Base-by-base conservation (phyloP, 2,888 invertebrate species). In the Acanthococcus lagerstroemiae region DNA sequence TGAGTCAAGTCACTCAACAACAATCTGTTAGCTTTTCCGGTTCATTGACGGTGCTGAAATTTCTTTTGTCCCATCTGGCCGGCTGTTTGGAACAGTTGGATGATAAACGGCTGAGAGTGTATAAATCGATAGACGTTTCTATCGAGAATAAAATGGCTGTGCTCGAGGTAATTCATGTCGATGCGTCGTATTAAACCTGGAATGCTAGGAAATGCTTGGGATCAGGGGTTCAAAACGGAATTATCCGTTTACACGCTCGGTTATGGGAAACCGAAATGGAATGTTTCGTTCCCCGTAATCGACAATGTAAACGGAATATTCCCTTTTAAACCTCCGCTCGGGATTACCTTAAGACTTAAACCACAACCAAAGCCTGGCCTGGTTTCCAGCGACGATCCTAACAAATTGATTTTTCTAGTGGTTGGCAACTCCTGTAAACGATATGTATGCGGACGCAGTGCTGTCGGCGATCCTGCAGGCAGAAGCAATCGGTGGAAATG, bases 401-500 rank as follows among this genome's bases (percentile, higher is more conserved):
- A 15, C 37, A 37, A 24, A 68, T 69, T 54, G 69, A 63, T 70
- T 72, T 73, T 66, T 26, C 68, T 71, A 88, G 83, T 99, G 97
- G 97, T 81, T 86, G 52, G 93, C 95, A 6, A 90, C 88, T 74
- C 95, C 97, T 0, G 88, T 95, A 54, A 88, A 93, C 74, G 97
- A 99, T 78, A 96, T 97, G 94, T 97, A 88, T 78, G 96, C 97
- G 26, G 97, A 99, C 79, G 90, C 96, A 26, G 87, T 95, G 26
- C 81, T 95, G 65, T 89, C 91, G 0, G 92, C 88, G 50, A 81
- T 95, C 45, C 80, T 97, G 72, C 87, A 90, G 76, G 91, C 92
- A 0, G 88, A 89, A 74, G 76, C 83, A 71, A 78, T 85, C 56
- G 70, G 70, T 25, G 70, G 71, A 21, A 84, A 84, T 58, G 81